Evolutionary conservation across 2,888 invertebrate species (phyloP).

Genomic region (Netelia fuscicornis): DNA sequence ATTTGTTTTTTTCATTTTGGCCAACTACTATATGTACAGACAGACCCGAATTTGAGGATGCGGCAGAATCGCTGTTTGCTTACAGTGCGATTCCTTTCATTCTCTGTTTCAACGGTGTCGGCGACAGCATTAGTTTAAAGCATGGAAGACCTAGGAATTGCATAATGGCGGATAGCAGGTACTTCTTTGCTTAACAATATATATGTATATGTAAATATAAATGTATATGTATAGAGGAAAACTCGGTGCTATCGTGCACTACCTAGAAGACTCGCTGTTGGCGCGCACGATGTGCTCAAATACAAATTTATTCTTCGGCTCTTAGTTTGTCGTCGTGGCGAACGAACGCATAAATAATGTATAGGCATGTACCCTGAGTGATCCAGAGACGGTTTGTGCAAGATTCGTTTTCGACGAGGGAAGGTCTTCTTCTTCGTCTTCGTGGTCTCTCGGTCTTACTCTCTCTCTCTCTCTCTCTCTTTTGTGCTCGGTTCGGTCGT

Average conservation of each 20-base stretch:
- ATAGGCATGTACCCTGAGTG: conserved; percentile 49
- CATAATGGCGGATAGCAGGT: conserved; percentile 36
- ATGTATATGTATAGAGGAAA: conserved; percentile 20
- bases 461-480: background rate
- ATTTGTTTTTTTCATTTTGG: background rate
- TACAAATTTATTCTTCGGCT: conserved; percentile 68
- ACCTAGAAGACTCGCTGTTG: background rate
- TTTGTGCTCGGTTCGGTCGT: background rate
- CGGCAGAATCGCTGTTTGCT: background rate
- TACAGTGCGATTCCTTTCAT: background rate
- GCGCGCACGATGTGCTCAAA: conserved; percentile 39
- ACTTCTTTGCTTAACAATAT: conserved; percentile 1
- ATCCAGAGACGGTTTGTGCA: background rate
- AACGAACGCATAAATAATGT: conserved; percentile 67
- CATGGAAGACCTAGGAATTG: conserved; percentile 4
- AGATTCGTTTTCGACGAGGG: conserved; percentile 29
- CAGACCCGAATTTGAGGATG: conserved; percentile 8
- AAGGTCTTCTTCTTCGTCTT: conserved; percentile 15
- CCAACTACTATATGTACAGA: background rate
- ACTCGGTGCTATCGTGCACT: background rate
- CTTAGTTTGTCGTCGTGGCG: conserved; percentile 49
- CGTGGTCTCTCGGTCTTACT: background rate
- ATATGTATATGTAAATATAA: background rate
- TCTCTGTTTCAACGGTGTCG: conserved; percentile 12
- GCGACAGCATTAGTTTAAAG: conserved; percentile 44